Percentiles rank a stretch among this genome's conserved stretches.
These are phyloP conservation scores for Enteromius fasciolatus DNA, from an alignment of 2,797 vertebrate species.

Conservation along the genomic window DNA sequence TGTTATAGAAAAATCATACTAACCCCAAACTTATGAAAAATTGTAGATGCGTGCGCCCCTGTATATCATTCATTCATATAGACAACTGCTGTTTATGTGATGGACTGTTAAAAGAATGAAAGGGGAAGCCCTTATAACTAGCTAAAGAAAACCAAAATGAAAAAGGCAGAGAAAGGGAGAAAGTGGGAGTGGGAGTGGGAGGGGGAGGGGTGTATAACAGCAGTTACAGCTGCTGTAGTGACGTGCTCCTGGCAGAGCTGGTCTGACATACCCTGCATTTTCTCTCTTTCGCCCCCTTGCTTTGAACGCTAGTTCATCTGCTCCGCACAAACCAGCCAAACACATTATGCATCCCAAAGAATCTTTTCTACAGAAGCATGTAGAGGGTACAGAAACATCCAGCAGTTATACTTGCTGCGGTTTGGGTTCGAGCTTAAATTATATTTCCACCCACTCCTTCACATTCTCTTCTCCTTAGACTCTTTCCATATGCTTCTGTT, in stretches of 20 bases:
- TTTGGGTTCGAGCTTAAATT: neutral
- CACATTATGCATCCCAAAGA: neutral
- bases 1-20: neutral
- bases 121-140: slow-evolving; percentile 56
- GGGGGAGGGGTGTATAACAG: slow-evolving; percentile 44
- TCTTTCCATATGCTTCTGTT: neutral
- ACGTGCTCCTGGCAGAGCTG: slow-evolving; percentile 36
- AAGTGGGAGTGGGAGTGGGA: neutral
- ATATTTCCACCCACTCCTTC: neutral
- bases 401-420: neutral
- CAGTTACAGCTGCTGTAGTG: slow-evolving; percentile 38
- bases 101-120: slow-evolving; percentile 50
- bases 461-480: neutral
- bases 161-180: slow-evolving; percentile 40
- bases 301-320: slow-evolving; percentile 4
- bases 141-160: slow-evolving; percentile 46
- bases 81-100: slow-evolving; percentile 38
- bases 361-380: slow-evolving; percentile 5
- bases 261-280: slow-evolving; percentile 54
- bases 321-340: neutral
- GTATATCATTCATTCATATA: slow-evolving; percentile 7
- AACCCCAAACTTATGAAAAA: neutral
- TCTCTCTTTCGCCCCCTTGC: slow-evolving; percentile 37
- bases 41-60: neutral
- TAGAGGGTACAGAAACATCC: slow-evolving; percentile 8